Percentiles rank a stretch among this genome's conserved stretches.
These are phyloP conservation scores for Hyperopisus bebe DNA, from an alignment of 2,113 vertebrate genomes.

Conservation along the genomic window DNA sequence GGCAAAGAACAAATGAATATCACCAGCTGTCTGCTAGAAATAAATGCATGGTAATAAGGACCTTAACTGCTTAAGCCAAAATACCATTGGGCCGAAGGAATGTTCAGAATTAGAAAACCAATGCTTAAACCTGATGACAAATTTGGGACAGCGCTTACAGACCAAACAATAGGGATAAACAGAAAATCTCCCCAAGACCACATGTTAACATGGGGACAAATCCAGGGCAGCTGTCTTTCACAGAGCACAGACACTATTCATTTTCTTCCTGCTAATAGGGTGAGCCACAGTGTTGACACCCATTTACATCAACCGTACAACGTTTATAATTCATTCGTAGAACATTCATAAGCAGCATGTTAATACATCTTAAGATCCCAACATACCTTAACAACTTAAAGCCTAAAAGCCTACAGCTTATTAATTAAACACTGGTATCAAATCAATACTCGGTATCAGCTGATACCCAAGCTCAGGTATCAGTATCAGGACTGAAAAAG, in stretches of 20 bases:
- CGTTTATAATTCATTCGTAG: neutral
- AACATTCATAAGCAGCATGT: neutral
- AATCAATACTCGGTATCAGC: no score
- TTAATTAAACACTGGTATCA: no score
- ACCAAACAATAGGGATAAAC: neutral
- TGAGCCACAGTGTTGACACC: neutral
- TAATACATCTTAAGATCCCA: neutral
- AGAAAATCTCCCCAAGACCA: neutral
- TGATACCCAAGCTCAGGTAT: no score
- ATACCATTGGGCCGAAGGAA: neutral
- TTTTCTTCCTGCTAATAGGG: neutral
- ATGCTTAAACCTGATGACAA: neutral
- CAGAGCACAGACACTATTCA: neutral
- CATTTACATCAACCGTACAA: neutral
- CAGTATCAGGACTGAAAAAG: no score
- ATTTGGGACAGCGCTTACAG: neutral
- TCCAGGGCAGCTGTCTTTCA: neutral
- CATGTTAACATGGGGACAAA: neutral
- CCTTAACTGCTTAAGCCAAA: neutral
- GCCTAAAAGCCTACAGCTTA: no score
- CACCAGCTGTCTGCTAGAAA: neutral
- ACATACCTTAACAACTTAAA: no score
- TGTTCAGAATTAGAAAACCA: neutral
- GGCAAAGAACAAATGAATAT: neutral
- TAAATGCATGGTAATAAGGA: neutral